Base-by-base conservation (phyloP, 2,888 invertebrate genomes). In the Brachyptera putata region DNA sequence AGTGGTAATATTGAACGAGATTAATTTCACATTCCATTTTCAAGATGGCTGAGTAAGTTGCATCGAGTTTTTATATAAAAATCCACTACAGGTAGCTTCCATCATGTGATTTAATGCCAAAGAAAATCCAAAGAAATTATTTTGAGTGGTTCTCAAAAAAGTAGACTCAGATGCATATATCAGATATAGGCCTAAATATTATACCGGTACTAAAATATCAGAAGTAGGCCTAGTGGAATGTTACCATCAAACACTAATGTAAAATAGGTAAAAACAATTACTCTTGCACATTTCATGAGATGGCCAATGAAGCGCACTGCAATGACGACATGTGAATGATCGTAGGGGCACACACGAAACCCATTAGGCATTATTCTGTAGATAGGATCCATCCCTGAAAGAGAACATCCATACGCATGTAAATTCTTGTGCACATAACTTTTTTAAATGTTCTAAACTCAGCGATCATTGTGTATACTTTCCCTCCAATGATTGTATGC, bases 221-320 rank as follows among this genome's bases (percentile, higher is more conserved):
- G n/a, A 5, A 11, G 11, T 30, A 11, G 11, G 30, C 30, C 30
- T 30, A 7, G 30, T 30, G 5, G 7, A 30, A 11, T 7, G 30
- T 11, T 30, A 30, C 11, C 30, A 30, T n/a, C n/a, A n/a, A n/a
- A n/a, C n/a, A 11, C 34, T 30, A 30, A 7, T 30, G 9, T 9
- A 5, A 5, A 34, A 34, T 11, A 9, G 7, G 11, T 9, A 30
- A 30, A 30, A 9, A 9, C 5, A 30, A 3, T 3, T 24, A 46
- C 46, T 46, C 24, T 46, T 1, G 46, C 21, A 24, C 46, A 46
- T 24, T 46, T 46, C 46, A 46, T 22, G n/a, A 46, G 11, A 21
- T 46, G 46, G 2, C 24, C 21, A 24, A 46, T 24, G 24, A 46
- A 46, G n/a, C 46, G 18, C 24, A 46, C 22, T 11, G 21, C n/a